A percentile compares a stretch with the other conserved stretches of the same genome.
phyloP scores from a whole-genome alignment of 2,113 vertebrate genomes.

The Thryonomys swinderianus region DNA sequence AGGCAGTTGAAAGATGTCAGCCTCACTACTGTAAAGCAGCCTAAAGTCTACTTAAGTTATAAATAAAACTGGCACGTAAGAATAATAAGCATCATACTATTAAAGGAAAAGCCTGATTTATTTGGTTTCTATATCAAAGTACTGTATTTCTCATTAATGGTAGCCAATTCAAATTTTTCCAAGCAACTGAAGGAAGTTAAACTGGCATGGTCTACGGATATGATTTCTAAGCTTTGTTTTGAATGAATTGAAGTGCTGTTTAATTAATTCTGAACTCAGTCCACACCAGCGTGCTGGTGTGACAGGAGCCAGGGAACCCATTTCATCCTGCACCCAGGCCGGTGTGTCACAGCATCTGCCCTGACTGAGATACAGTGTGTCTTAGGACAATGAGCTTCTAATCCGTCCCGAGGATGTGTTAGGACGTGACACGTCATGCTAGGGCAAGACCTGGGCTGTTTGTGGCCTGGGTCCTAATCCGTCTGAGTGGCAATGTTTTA shows the following conservation, averaged over 20 bases:
- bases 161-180: neutral
- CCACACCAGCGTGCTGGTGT: neutral
- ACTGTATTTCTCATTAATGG: neutral
- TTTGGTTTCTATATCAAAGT: conserved; percentile 7
- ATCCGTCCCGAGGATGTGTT: neutral
- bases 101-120: conserved; percentile 30
- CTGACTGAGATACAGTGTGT: neutral
- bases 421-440: no score
- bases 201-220: neutral
- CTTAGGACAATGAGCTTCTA: neutral
- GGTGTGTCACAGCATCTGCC: neutral
- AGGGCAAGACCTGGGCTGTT: neutral
- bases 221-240: neutral
- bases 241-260: neutral
- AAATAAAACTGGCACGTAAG: conserved; percentile 85
- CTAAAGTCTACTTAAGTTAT: conserved; percentile 84
- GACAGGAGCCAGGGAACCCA: no score
- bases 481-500: neutral
- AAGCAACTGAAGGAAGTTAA: neutral
- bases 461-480: neutral
- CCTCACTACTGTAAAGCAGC: conserved; percentile 78
- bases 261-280: neutral
- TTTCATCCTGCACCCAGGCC: neutral
- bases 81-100: conserved; percentile 70
- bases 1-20: neutral